phyloP scores from a whole-genome alignment of 2,797 vertebrate species.

The Amniataba percoides region DNA sequence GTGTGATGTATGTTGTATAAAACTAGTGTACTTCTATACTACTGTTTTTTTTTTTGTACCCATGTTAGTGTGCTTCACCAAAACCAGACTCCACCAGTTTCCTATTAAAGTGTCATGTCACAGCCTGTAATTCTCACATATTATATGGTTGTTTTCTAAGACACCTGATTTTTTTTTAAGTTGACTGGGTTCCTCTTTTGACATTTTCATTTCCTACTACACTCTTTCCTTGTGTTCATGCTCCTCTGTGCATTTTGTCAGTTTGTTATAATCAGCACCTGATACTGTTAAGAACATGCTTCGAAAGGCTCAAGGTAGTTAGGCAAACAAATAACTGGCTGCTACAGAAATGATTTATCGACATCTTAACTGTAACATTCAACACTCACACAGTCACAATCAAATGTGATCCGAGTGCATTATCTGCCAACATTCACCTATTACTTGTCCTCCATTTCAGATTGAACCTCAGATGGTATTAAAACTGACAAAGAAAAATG shows the following conservation, averaged over 20 bases:
- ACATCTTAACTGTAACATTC: neutral
- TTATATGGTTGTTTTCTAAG: neutral
- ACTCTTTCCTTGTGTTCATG: neutral
- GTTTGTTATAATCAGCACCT: neutral
- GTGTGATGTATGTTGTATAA: neutral
- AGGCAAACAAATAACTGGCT: neutral
- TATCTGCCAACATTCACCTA: neutral
- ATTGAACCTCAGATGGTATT: neutral
- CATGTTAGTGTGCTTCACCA: constrained; percentile 6
- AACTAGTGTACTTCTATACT: too few species aligned
- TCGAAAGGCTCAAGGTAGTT: neutral
- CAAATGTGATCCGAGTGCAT: neutral
- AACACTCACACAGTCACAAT: neutral
- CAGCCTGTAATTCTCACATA: neutral
- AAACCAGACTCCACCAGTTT: neutral
- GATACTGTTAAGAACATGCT: neutral
- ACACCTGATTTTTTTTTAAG: neutral
- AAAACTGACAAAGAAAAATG: neutral
- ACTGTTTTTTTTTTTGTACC: neutral
- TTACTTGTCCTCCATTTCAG: neutral
- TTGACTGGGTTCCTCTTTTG: constrained; percentile 41
- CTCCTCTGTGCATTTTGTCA: neutral
- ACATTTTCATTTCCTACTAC: constrained; percentile 59
- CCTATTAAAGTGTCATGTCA: neutral
- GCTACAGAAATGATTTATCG: neutral